Base-by-base conservation (phyloP, 2,113 vertebrate species). In the Ceyx melanurus region DNA sequence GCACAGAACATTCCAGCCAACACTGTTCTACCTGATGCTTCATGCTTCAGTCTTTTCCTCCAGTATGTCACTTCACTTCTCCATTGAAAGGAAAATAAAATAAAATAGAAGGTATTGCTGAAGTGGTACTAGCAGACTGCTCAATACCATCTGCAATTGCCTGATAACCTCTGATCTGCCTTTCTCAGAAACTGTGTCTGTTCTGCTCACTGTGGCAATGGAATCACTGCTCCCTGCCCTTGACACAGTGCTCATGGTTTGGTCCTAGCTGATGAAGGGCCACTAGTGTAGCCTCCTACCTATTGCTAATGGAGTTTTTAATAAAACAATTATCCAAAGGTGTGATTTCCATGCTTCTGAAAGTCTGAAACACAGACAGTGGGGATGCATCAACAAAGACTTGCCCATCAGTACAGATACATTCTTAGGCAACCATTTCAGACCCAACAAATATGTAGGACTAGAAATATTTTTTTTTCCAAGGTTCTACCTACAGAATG, bases 261-360 rank as follows among this genome's bases (percentile, higher is more conserved):
- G 72, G 85, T 92, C 75, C 78, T 72, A 80, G 61, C 85, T 91
- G 87, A 48, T 82, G 18, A 61, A 86, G 54, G 68, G 78, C 84
- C 46, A 85, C 65, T 31, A 65, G 35, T 15, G 75, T 29, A 94
- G 88, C 73, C 83, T 89, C 70, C 77, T 84, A 74, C 26, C 88
- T 95, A 87, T 88, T 94, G 94, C 90, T 94, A 75, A 82, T 42
- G 62, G 35, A 31, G 48, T 87, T 96, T 95, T 93, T 51, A 86
- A 56, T 54, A 58, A 56, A 88, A 89, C 58, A 95, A 86, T 89
- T 68, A 77, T 9, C 60, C 64, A 86, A 81, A 77, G 31, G 26
- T 31, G 70, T 62, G 75, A 87, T 37, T 19, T 51, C 77, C 82
- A 89, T 29, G 21, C 78, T 88, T 88, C 48, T 53, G 5, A 43